A percentile compares a stretch with the other conserved stretches of the same genome.
phyloP scores from a whole-genome alignment of 2,113 vertebrate genomes.

The Ursus arctos region DNA sequence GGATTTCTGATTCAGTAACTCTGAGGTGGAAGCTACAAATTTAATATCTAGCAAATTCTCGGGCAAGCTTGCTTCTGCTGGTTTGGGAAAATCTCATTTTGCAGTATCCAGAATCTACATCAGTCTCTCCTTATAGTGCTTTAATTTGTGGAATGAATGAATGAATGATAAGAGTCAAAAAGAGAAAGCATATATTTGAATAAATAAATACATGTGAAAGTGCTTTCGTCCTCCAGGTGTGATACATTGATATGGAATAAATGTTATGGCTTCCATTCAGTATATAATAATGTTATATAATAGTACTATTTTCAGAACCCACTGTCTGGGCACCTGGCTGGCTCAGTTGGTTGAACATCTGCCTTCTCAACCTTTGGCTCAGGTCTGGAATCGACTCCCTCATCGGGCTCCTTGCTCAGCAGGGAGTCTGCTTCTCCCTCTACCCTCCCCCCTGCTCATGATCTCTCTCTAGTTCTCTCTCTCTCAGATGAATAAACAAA shows the following conservation, averaged over 20 bases:
- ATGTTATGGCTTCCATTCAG: not conserved
- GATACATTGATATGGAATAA: not conserved
- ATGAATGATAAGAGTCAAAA: not conserved
- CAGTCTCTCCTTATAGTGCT: not conserved
- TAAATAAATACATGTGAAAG: not conserved
- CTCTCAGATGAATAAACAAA: too few species aligned
- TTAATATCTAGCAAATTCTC: not conserved
- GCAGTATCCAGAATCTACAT: not conserved
- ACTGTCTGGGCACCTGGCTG: not conserved
- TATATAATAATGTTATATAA: not conserved
- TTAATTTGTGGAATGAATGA: not conserved
- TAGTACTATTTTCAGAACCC: not conserved
- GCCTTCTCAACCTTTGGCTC: too few species aligned
- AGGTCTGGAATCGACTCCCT: too few species aligned
- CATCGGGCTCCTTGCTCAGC: too few species aligned
- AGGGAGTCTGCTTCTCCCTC: too few species aligned
- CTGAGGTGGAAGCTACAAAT: not conserved
- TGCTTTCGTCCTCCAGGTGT: not conserved
- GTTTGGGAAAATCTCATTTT: not conserved
- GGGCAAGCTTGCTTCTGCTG: not conserved
- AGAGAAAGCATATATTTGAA: not conserved
- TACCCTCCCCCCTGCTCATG: too few species aligned
- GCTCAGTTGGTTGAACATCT: too few species aligned
- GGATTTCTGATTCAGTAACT: not conserved
- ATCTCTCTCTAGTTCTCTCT: too few species aligned